Conservation (phyloP, 1,140 invertebrate species). For the Drosophila sproati region DNA sequence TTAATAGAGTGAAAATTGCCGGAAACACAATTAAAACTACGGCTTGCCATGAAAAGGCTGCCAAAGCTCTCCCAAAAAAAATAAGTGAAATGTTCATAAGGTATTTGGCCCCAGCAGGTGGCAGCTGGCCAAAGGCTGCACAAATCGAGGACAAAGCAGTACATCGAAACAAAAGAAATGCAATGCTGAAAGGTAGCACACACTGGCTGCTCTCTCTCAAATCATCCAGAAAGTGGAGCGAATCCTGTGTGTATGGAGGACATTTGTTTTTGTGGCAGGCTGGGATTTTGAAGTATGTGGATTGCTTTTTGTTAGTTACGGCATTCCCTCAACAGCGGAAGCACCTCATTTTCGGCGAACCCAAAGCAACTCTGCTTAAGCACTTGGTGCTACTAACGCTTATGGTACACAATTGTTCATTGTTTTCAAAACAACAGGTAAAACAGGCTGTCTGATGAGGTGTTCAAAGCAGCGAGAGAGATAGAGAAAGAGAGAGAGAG, state of each 20-base stretch:
- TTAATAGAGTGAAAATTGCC: constrained; percentile 77
- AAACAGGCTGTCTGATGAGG: constrained; percentile 59
- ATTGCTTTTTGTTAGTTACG: background rate
- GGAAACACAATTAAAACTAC: constrained; percentile 77
- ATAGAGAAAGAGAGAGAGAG: background rate
- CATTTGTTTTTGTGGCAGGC: constrained; percentile 10
- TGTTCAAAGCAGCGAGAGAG: constrained; percentile 1
- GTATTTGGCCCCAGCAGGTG: constrained; percentile 5
- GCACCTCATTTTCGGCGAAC: constrained; percentile 65
- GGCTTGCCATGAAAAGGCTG: constrained; percentile 36
- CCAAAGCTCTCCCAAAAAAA: constrained; percentile 36
- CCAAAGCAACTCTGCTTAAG: background rate
- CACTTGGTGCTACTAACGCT: constrained; percentile 19
- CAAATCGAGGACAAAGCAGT: constrained; percentile 17
- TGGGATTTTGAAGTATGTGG: background rate
- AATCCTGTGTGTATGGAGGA: constrained; percentile 4
- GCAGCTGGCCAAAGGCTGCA: background rate
- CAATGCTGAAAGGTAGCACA: constrained; percentile 22
- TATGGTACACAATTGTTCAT: constrained; percentile 67
- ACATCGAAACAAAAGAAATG: constrained; percentile 39
- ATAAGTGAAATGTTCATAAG: constrained; percentile 12
- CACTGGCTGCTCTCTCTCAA: constrained; percentile 33
- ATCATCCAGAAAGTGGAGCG: constrained; percentile 46
- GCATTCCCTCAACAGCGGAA: constrained; percentile 46
- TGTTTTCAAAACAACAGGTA: constrained; percentile 73